A percentile compares a stretch with the other conserved stretches of the same genome.
phyloP scores from a whole-genome alignment of 1,140 invertebrate species.

The Solenopsis fugax region DNA sequence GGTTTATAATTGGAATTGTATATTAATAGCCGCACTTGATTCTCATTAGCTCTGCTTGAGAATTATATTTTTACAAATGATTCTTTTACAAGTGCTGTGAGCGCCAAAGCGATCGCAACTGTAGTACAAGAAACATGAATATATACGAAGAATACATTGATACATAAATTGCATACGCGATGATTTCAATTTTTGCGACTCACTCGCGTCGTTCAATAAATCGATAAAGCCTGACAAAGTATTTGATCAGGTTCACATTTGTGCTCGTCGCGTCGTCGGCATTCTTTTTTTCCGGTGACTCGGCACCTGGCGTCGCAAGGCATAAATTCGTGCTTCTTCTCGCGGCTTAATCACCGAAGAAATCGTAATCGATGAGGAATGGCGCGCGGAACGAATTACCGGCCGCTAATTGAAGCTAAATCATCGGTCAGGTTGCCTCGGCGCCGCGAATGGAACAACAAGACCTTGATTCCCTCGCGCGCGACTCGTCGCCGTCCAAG shows the following conservation, averaged over 20 bases:
- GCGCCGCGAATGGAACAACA: background rate
- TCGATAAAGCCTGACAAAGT: background rate
- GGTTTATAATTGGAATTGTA: too few species aligned
- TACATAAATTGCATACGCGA: background rate
- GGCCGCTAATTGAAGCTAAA: constrained; percentile 47
- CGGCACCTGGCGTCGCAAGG: background rate
- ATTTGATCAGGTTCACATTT: background rate
- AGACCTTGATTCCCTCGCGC: background rate
- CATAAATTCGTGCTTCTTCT: constrained; percentile 24
- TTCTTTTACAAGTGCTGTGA: too few species aligned
- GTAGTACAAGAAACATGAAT: too few species aligned
- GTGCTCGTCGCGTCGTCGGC: background rate
- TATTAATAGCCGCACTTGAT: too few species aligned
- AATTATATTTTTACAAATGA: too few species aligned
- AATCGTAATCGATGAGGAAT: constrained; percentile 21
- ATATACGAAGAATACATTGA: too few species aligned
- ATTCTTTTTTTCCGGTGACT: background rate
- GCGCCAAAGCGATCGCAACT: too few species aligned
- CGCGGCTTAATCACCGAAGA: background rate
- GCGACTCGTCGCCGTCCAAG: background rate
- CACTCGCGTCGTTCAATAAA: background rate
- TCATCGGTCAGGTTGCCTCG: constrained; percentile 6
- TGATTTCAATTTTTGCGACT: constrained; percentile 28
- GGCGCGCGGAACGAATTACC: background rate
- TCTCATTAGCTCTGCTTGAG: too few species aligned